Conservation (phyloP, 2,797 vertebrate genomes). For the Acrossocheilus wenchowensis region DNA sequence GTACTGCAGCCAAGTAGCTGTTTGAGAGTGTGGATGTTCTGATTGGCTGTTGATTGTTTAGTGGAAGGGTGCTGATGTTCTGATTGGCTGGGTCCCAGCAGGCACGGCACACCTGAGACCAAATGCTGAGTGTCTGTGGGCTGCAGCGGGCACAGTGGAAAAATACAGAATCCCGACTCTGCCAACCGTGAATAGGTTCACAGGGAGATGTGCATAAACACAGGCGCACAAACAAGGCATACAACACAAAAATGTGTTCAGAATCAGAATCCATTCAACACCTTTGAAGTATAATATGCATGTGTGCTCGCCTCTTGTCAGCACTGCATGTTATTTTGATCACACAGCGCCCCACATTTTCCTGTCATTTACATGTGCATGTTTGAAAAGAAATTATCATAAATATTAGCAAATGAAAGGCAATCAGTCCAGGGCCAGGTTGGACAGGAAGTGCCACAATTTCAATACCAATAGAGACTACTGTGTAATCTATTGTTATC, state of each 20-base stretch:
- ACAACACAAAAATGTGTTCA: constrained; percentile 27
- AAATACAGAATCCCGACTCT: constrained; percentile 55
- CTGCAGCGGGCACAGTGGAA: constrained; percentile 58
- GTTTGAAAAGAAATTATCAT: constrained; percentile 32
- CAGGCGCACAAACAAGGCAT: not conserved
- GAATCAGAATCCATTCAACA: constrained; percentile 15
- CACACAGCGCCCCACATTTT: constrained; percentile 18
- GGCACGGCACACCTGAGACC: constrained; percentile 51
- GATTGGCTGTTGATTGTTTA: constrained; percentile 38
- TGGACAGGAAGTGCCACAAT: not conserved
- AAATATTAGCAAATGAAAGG: constrained; percentile 23
- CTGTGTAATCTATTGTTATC: not conserved
- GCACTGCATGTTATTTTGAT: not conserved
- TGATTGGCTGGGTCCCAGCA: constrained; percentile 42
- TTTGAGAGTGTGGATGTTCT: constrained; percentile 2
- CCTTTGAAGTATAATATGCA: constrained; percentile 35
- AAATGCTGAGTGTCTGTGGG: constrained; percentile 32
- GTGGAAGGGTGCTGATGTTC: constrained; percentile 3
- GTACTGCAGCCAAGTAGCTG: not conserved
- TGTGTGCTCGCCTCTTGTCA: not conserved
- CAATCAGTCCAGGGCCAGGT: not conserved
- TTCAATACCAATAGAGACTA: not conserved
- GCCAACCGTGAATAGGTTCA: constrained; percentile 29
- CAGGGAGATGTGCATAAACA: constrained; percentile 22
- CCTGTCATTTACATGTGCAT: constrained; percentile 25